Evolutionary conservation across 2,113 vertebrate species (phyloP).

Genomic region (Antechinus stuartii): DNA sequence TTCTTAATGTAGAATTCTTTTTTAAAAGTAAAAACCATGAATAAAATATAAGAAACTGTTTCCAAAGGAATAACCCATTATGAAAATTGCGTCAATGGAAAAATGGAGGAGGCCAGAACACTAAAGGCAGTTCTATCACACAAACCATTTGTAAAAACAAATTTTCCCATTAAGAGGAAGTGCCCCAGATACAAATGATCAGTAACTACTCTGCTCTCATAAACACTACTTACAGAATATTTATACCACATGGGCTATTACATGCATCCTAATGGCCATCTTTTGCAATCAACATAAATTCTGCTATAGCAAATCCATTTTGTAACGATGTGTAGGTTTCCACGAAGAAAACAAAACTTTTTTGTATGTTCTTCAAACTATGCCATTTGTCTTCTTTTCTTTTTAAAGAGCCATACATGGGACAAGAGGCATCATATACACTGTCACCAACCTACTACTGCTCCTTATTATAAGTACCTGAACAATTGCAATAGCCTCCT

Average conservation of each 20-base stretch:
- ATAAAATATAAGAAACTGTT: slow-evolving; percentile 58
- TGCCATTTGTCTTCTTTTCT: slow-evolving; percentile 23
- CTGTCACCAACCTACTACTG: not conserved
- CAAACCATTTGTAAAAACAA: slow-evolving; percentile 2
- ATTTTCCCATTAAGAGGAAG: slow-evolving; percentile 58
- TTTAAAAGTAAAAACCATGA: slow-evolving; percentile 43
- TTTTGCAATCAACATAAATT: not conserved
- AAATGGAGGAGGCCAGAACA: slow-evolving; percentile 9
- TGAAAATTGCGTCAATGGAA: slow-evolving; percentile 51
- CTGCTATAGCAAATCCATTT: slow-evolving; percentile 1
- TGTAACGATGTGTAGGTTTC: slow-evolving; percentile 20
- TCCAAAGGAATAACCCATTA: slow-evolving; percentile 59
- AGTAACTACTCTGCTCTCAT: slow-evolving; percentile 16
- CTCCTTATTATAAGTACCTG: not conserved
- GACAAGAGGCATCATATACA: not conserved
- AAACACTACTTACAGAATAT: not conserved
- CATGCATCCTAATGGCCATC: slow-evolving; percentile 35
- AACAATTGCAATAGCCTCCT: not conserved
- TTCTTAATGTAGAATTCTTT: slow-evolving; percentile 37
- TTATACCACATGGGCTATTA: slow-evolving; percentile 18
- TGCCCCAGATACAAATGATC: slow-evolving; percentile 46
- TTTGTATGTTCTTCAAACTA: slow-evolving; percentile 13
- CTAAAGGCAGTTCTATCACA: slow-evolving; percentile 4
- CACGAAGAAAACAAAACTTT: not conserved
- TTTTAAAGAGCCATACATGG: slow-evolving; percentile 14